Evolutionary conservation across 2,888 invertebrate genomes (phyloP).

Genomic region (Eurytoma californica): DNA sequence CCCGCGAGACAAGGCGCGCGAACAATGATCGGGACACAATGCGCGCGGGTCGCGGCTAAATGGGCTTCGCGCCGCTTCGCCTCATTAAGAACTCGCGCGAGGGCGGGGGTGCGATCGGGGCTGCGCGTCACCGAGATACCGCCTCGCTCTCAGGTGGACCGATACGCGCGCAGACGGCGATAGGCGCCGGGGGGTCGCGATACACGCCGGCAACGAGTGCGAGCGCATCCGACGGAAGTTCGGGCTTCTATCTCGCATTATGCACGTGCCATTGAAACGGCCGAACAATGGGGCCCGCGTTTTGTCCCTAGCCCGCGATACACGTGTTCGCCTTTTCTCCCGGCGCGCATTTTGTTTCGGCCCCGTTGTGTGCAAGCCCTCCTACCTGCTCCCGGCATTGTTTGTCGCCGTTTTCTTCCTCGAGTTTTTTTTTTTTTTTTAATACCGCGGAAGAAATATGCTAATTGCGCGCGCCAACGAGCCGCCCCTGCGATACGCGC

Average conservation of each 20-base stretch:
- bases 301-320: conserved; percentile 65
- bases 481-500: neutral
- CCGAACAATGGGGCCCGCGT: conserved; percentile 70
- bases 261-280: conserved; percentile 67
- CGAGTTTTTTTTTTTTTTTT: neutral
- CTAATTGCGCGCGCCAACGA: neutral
- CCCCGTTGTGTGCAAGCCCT: neutral
- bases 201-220: neutral
- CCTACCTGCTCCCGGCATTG: neutral
- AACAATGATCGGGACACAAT: conserved; percentile 62
- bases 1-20: conserved; percentile 33
- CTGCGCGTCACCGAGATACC: conserved; percentile 35
- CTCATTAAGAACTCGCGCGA: conserved; percentile 73
- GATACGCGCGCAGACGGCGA: conserved; percentile 19
- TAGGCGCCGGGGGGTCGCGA: neutral
- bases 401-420: neutral
- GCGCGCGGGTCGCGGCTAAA: conserved; percentile 60
- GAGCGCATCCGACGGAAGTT: conserved; percentile 61
- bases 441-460: neutral
- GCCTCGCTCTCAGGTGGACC: conserved; percentile 34
- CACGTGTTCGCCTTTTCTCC: conserved; percentile 39
- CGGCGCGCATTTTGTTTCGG: neutral
- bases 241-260: conserved; percentile 65
- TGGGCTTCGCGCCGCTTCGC: conserved; percentile 64
- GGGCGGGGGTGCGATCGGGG: conserved; percentile 50